Base-by-base conservation (phyloP, 2,113 vertebrate genomes). In the Eptatretus burgeri region DNA sequence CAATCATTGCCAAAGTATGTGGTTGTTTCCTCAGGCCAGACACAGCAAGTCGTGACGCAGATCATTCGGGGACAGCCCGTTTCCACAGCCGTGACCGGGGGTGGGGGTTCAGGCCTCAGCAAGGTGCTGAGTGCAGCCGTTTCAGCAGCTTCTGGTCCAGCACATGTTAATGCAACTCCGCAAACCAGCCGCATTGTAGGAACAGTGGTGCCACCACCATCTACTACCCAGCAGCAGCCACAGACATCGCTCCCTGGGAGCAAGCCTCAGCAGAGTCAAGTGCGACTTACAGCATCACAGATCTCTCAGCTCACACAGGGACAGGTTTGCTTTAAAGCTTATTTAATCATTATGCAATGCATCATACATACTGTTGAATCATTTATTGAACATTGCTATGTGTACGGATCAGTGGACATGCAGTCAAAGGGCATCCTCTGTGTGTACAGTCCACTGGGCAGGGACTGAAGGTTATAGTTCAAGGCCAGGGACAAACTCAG, bases 201-300 rank as follows among this genome's bases (percentile, higher is more conserved):
- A 41, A 71, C 76, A 14, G n/a, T 19, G n/a, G 56, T 60, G 56
- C n/a, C 56, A n/a, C 19, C 56, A 17, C 56, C 56, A n/a, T 11
- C 56, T 19, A 60, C 56, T 19, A 13, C 56, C 11, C n/a, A n/a
- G 56, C 56, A 60, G 12, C n/a, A n/a, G n/a, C n/a, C 19, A n/a
- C 56, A 60, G 12, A 10, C 56, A 17, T 19, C n/a, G 10, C 56
- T 60, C n/a, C 56, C 56, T 19, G n/a, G 1, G 10, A 78, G 0
- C 78, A 79, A 85, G 7, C 83, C 86, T 0, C 89, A 91, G 65
- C 93, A 98, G 73, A 89, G 93, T 18, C 89, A 98, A 68, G 93
- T 98, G 65, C 94, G 93, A 65, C 85, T 98, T 27, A 98, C 93
- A 2, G 83, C 95, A 82, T 87, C 89, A 13, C 93, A 98, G 62